phyloP scores from a whole-genome alignment of 1,140 invertebrate species.

The Pentalonia nigronervosa region DNA sequence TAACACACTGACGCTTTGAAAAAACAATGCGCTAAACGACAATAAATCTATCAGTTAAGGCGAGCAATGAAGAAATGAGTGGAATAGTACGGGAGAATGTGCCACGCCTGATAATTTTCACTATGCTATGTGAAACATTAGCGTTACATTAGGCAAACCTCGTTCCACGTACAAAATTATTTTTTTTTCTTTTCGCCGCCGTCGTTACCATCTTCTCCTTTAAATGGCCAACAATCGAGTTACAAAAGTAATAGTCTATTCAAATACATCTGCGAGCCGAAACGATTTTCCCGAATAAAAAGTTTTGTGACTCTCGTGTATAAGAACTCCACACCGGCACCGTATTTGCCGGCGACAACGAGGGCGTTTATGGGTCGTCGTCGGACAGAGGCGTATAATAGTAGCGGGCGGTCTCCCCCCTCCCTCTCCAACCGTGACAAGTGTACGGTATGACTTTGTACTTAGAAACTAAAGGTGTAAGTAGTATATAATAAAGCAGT shows the following conservation, averaged over 20 bases:
- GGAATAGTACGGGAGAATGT: too few species aligned
- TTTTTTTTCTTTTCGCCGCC: background rate
- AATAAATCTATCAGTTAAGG: background rate
- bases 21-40: background rate
- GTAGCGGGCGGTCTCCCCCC: background rate
- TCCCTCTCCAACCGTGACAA: background rate
- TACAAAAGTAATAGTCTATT: conserved; percentile 33
- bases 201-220: background rate
- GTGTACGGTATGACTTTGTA: background rate
- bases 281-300: conserved; percentile 33
- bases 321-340: background rate
- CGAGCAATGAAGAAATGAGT: background rate
- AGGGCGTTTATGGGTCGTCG: background rate
- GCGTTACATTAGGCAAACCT: background rate
- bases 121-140: background rate
- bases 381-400: background rate
- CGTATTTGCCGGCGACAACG: background rate
- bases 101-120: background rate
- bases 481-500: background rate
- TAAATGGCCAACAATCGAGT: background rate
- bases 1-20: background rate
- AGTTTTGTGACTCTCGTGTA: conserved; percentile 19
- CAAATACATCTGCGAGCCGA: conserved; percentile 3
- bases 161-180: background rate
- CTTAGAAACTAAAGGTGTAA: background rate